These are phyloP conservation scores for Erpornis zantholeuca DNA, from an alignment of 2,113 vertebrate species.

Conservation along the genomic window DNA sequence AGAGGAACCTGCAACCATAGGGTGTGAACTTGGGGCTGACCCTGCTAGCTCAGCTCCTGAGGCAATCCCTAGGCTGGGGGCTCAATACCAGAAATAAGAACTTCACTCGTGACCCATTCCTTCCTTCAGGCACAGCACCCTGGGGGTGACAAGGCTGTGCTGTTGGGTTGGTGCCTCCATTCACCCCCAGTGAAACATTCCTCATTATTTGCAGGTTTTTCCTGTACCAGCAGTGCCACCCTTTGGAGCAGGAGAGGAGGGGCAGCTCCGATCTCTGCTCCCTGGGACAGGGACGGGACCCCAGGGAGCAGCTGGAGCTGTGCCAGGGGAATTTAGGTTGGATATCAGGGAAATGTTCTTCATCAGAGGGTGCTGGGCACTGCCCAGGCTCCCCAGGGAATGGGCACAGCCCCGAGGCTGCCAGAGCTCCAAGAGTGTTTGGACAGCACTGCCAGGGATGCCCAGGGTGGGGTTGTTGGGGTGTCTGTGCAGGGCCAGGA, in stretches of 20 bases:
- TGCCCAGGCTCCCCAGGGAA: neutral
- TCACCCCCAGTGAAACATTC: neutral
- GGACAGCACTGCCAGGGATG: accelerated
- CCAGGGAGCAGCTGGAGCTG: neutral
- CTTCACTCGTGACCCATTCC: neutral
- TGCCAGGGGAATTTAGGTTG: neutral
- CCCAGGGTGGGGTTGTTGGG: neutral
- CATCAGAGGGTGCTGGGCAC: neutral
- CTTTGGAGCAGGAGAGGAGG: neutral
- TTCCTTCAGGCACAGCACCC: neutral
- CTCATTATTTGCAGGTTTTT: accelerated
- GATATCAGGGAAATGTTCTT: neutral
- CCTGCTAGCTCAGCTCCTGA: neutral
- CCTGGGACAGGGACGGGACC: neutral
- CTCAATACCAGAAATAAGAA: neutral
- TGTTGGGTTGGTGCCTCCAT: neutral
- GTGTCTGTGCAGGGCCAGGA: neutral
- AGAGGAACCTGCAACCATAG: neutral
- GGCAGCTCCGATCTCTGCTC: neutral
- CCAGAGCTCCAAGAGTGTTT: neutral
- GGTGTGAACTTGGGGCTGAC: neutral
- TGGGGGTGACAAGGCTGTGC: neutral
- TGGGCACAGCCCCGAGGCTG: neutral
- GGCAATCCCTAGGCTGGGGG: neutral
- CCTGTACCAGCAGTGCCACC: neutral